Base-by-base conservation (phyloP, 2,113 vertebrate genomes). In the Morone chrysops region DNA sequence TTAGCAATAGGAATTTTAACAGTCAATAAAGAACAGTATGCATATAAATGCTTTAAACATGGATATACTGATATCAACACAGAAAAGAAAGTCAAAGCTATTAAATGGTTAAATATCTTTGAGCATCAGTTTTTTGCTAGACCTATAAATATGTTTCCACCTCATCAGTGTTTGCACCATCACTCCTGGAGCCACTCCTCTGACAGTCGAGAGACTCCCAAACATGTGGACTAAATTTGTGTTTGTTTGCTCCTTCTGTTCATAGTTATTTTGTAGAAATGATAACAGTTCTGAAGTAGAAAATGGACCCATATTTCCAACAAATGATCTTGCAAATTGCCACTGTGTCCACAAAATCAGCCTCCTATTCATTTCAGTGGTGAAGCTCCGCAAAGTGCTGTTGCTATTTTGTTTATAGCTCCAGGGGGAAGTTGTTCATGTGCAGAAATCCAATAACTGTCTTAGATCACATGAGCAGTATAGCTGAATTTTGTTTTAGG, bases 401-500 rank as follows among this genome's bases (percentile, higher is more conserved):
- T 41, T 53, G 41, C 75, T 71, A 1, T 82, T 91, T 89, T 67
- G 59, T 75, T 82, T 66, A 47, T 80, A 13, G 48, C 90, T 83
- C 17, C 7, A 4, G 82, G 80, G 71, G 3, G 69, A 83, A 81
- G 60, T 75, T 66, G 54, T 67, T 74, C 10, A 81, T 71, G 53
- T 71, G 48, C 43, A 50, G 56, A 85, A 83, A 87, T 82, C 71
- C 40, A 48, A 45, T 71, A 41, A 87, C 70, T 83, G 70, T 89
- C 81, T 89, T 54, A 70, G 65, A 86, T 87, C 82, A 75, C 73
- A 77, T 80, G 61, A 84, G 80, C 22, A 69, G 60, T 79, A 80
- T 18, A 67, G 81, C 83, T 73, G 50, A 83, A 87, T 84, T 84
- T 85, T 57, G 81, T 89, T 90, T 78, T 20, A 73, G 87, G 87